Conservation (phyloP, 2,888 invertebrate species). For the Tigriopus californicus region DNA sequence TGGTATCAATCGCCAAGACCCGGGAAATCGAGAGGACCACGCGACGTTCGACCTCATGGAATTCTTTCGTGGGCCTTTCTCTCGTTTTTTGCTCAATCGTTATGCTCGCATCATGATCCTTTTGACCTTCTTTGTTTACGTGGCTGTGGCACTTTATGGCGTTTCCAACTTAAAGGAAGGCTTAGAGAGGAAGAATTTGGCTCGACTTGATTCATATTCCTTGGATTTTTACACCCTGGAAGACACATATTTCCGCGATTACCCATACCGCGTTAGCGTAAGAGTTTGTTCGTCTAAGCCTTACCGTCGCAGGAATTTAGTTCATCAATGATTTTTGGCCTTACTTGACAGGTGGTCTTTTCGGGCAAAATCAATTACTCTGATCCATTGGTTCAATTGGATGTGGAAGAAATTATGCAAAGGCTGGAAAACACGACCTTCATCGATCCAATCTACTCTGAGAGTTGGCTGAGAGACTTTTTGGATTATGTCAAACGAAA, state of each 20-base stretch:
- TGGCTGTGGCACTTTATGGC: conserved; percentile 26
- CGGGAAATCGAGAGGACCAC: conserved; percentile 8
- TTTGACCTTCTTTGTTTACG: conserved; percentile 24
- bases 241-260: conserved; percentile 26
- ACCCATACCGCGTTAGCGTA: conserved; percentile 21
- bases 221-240: conserved; percentile 25
- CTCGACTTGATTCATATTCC: conserved; percentile 27
- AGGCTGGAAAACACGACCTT: conserved; percentile 29
- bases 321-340: not conserved
- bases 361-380: conserved; percentile 4
- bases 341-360: conserved; percentile 8
- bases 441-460: conserved; percentile 41
- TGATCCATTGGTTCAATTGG: conserved; percentile 18
- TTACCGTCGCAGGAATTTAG: not conserved
- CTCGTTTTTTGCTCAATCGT: not conserved
- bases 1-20: conserved; percentile 19
- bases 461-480: conserved; percentile 50
- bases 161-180: conserved; percentile 22
- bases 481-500: conserved; percentile 19
- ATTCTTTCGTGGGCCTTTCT: conserved; percentile 6
- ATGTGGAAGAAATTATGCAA: conserved; percentile 21
- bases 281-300: not conserved
- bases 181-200: conserved; percentile 26
- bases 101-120: conserved; percentile 20
- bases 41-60: conserved; percentile 5